Evolutionary conservation across 2,113 vertebrate genomes (phyloP).

Genomic region (Xiphophorus hellerii): DNA sequence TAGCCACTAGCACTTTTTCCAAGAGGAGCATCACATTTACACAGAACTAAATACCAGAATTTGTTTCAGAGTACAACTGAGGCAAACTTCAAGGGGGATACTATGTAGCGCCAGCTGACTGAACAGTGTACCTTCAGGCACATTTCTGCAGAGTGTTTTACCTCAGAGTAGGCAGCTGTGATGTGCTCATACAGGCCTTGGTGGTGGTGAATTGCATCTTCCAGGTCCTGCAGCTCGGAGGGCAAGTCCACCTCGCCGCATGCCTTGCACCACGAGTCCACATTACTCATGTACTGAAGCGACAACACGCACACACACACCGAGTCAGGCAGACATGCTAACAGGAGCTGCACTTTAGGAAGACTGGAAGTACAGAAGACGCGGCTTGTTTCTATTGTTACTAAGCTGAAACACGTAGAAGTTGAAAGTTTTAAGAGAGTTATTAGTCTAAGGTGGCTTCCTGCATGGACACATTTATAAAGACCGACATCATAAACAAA

Average conservation of each 20-base stretch:
- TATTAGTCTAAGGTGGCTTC: neutral
- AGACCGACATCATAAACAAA: neutral
- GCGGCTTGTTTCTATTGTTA: neutral
- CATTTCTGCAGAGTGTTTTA: constrained; percentile 46
- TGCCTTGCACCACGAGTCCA: constrained; percentile 98
- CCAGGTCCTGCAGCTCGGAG: constrained; percentile 96
- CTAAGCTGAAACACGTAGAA: neutral
- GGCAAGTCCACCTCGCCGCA: constrained; percentile 96
- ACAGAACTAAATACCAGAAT: neutral
- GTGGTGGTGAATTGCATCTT: constrained; percentile 98
- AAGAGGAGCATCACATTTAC: neutral
- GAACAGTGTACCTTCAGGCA: no score
- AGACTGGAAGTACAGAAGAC: neutral
- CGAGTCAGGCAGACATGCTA: neutral
- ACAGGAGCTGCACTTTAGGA: constrained; percentile 31
- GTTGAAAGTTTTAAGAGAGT: neutral
- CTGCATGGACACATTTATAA: neutral
- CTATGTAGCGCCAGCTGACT: no score
- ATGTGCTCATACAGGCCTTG: constrained; percentile 98
- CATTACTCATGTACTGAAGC: constrained; percentile 95
- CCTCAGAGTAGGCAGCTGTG: constrained; percentile 95
- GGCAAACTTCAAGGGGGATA: neutral
- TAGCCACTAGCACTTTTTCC: neutral
- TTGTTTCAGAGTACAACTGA: neutral
- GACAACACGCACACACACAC: constrained; percentile 9